Evolutionary conservation across 2,888 invertebrate species (phyloP), one percentile per base, ranked within the genome.

Genomic region (Caenorhabditis wallacei): DNA sequence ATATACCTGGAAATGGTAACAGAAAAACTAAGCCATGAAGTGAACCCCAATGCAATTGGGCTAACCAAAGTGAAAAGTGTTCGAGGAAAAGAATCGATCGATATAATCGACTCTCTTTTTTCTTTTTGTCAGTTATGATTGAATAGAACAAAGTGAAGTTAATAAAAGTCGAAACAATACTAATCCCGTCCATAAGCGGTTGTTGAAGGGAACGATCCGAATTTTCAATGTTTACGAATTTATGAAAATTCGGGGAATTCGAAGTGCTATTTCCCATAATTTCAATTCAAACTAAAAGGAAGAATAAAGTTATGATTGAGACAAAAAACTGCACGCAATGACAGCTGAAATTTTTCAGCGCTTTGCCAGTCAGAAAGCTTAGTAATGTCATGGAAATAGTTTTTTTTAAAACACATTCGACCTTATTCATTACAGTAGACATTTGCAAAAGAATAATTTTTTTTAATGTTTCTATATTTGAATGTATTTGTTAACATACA

Each of bases 1-100:
- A 74, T n/a, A 74, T 22, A 16, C 74, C 74, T 46, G 74, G 74
- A 35, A 74, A 54, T 0, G 74, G 74, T 37, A 74, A 74, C 10
- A 74, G 16, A 20, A 66, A 48, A 2, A 74, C 64, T 2, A 66
- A 18, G 22, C 64, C 46, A 64, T 64, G 74, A 1, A 74, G 22
- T 20, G 51, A 35, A 24, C 46, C 71, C 71, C 71, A 71, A 37
- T 71, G 61, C 0, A 71, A 16, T 43, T 71, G 71, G 16, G 71
- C 48, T 2, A 61, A 7, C 71, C 59, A 61, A 10, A 71, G 26
- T 11, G 71, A 61, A 16, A 48, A 18, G 37, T 30, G 35, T 18
- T 71, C 59, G n/a, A 40, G 16, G 2, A 71, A n/a, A 1, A 71
- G 22, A 35, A 71, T 43, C 3, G n/a, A 11, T 18, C 40, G 35